Base-by-base conservation (phyloP, 1,140 invertebrate species). In the Dendroctonus ponderosae region DNA sequence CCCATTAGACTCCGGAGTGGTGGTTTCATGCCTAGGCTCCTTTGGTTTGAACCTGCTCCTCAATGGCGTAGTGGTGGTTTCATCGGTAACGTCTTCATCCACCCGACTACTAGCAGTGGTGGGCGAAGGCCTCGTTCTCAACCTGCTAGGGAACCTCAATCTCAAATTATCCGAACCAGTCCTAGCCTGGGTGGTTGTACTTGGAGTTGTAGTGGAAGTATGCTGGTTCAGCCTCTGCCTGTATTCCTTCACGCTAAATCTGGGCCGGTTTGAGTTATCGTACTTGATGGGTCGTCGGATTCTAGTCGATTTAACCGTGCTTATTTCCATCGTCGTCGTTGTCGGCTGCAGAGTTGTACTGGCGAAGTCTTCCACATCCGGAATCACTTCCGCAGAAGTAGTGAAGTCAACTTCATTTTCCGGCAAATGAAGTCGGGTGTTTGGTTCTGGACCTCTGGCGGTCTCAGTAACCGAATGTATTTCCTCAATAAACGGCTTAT, bases 231-330 rank as follows among this genome's bases (percentile, higher is more conserved):
- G 67, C 67, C 72, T 68, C 64, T 80, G 76, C 71, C 82, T 81
- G 57, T 85, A 85, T 72, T 86, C 84, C 76, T 86, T 85, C 6
- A 86, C 82, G 69, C 83, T 86, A 69, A 86, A 86, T 74, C 81
- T 77, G 6, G 84, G 84, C 54, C 84, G 72, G 41, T 82, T 81
- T 40, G 71, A 75, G 11, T 68, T 63, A 52, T 76, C 70, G 51
- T 72, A 77, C 54, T 75, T 75, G 8, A 70, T 70, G n/a, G 76
- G 75, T 15, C 75, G 65, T 62, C 72, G 69, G 57, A 79, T 69
- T 80, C 81, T 40, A 60, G 71, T 53, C n/a, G 69, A 3, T 79
- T 68, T 74, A 77, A 78, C 66, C 79, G 80, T 69, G 8, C 26
- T 26, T 1, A 26, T 3, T 26, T 26, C 26, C 26, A 26, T 26